Evolutionary conservation across 2,888 invertebrate species (phyloP).

Genomic region (Antheraea assamensis): DNA sequence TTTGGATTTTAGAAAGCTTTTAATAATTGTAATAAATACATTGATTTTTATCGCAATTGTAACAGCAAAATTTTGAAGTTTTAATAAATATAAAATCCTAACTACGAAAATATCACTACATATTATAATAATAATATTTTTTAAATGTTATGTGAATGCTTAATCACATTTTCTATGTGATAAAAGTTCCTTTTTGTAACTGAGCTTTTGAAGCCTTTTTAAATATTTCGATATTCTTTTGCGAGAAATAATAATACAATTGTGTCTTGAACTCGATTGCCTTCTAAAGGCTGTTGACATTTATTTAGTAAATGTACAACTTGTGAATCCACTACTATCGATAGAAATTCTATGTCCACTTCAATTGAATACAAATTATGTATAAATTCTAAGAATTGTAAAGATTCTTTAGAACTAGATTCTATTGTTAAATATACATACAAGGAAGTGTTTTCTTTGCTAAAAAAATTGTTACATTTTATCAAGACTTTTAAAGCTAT

Average conservation of each 20-base stretch:
- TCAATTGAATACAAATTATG: background rate
- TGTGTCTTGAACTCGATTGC: conserved; percentile 4
- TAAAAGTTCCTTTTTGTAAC: background rate
- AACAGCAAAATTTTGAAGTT: no score
- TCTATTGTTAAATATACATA: background rate
- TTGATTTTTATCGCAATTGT: no score
- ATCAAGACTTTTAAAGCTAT: background rate
- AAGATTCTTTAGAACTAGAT: background rate
- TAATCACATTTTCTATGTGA: background rate
- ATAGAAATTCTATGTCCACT: background rate
- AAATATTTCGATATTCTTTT: background rate
- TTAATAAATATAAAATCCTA: no score
- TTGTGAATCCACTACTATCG: background rate
- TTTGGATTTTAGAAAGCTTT: no score
- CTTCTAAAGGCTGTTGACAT: conserved; percentile 9
- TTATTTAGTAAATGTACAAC: conserved; percentile 4
- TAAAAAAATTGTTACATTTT: background rate
- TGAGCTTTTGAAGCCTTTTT: background rate
- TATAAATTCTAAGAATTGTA: background rate
- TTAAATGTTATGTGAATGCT: background rate
- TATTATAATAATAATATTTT: no score
- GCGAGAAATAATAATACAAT: background rate
- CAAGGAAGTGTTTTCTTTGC: background rate
- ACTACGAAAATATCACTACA: no score
- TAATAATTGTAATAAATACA: no score